Evolutionary conservation across 2,888 invertebrate genomes (phyloP).

Genomic region (Drosophila testacea): DNA sequence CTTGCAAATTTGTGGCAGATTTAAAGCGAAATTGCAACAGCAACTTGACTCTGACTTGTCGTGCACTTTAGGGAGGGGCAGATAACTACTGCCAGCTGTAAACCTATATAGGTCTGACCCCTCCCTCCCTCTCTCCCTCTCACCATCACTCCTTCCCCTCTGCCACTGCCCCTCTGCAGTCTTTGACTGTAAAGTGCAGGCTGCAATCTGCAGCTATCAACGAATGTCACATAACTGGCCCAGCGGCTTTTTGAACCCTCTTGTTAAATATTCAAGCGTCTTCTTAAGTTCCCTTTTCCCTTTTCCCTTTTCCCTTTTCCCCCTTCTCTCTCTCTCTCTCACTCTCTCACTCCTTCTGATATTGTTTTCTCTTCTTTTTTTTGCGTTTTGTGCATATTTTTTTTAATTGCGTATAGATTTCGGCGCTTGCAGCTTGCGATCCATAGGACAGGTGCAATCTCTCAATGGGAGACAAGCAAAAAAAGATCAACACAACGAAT

Average conservation of each 20-base stretch:
- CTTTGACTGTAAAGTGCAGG: conserved; percentile 5
- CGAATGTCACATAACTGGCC: conserved; percentile 71
- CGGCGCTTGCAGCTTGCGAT: conserved; percentile 67
- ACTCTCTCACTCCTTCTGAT: neutral
- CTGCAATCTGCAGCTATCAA: conserved; percentile 40
- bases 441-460: conserved; percentile 64
- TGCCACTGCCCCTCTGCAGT: neutral
- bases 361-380: conserved; percentile 1
- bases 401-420: conserved; percentile 78
- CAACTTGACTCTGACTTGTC: conserved; percentile 2
- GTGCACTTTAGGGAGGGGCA: neutral
- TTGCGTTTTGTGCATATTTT: conserved; percentile 29
- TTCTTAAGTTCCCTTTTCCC: conserved; percentile 12
- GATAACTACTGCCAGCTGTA: conserved; percentile 17
- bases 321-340: neutral
- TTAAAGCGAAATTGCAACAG: conserved; percentile 2
- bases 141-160: neutral
- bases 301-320: neutral
- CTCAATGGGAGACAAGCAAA: conserved; percentile 23
- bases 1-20: conserved; percentile 4
- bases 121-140: neutral
- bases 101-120: neutral
- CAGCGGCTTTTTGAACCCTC: conserved; percentile 47
- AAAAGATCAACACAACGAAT: conserved; percentile 7
- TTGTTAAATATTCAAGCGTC: conserved; percentile 43